Percentiles rank a stretch among this genome's conserved stretches.
phyloP scores from a whole-genome alignment of 2,888 invertebrate species.

The Sialis fuliginosa region DNA sequence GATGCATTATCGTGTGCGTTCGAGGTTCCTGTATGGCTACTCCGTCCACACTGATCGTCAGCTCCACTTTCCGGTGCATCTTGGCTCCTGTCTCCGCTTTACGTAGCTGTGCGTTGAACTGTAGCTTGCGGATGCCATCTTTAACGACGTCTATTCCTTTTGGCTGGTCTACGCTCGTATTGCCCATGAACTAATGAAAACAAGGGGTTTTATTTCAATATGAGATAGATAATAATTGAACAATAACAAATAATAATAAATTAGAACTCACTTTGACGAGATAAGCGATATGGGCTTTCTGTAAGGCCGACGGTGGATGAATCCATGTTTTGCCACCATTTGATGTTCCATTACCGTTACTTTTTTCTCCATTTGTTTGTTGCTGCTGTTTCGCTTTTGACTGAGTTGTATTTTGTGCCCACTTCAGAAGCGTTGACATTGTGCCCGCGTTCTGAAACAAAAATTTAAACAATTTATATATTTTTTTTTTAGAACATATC shows the following conservation, averaged over 20 bases:
- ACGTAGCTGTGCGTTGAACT: constrained; percentile 82
- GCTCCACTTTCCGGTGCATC: constrained; percentile 67
- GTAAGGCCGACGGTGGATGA: constrained; percentile 82
- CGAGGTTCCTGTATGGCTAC: constrained; percentile 74
- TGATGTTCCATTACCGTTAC: constrained; percentile 18
- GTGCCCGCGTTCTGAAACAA: constrained; percentile 14
- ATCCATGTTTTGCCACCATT: constrained; percentile 55
- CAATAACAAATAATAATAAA: background rate
- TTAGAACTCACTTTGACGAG: constrained; percentile 70
- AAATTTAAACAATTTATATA: constrained; percentile 1
- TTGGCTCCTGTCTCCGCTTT: constrained; percentile 85
- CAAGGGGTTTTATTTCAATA: background rate
- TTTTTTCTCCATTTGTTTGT: constrained; percentile 17
- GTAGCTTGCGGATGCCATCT: constrained; percentile 89
- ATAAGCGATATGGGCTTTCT: constrained; percentile 92
- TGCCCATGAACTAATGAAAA: constrained; percentile 68
- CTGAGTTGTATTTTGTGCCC: constrained; percentile 27
- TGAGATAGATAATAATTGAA: too few species aligned
- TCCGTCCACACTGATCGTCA: constrained; percentile 95
- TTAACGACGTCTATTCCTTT: constrained; percentile 97
- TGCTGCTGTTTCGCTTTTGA: constrained; percentile 4
- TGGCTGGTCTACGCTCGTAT: constrained; percentile 85
- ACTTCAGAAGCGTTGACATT: constrained; percentile 26
- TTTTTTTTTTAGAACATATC: background rate
- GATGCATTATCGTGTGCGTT: constrained; percentile 70